Evolutionary conservation across 2,888 invertebrate species (phyloP).

Genomic region (Campopleginae sp.): DNA sequence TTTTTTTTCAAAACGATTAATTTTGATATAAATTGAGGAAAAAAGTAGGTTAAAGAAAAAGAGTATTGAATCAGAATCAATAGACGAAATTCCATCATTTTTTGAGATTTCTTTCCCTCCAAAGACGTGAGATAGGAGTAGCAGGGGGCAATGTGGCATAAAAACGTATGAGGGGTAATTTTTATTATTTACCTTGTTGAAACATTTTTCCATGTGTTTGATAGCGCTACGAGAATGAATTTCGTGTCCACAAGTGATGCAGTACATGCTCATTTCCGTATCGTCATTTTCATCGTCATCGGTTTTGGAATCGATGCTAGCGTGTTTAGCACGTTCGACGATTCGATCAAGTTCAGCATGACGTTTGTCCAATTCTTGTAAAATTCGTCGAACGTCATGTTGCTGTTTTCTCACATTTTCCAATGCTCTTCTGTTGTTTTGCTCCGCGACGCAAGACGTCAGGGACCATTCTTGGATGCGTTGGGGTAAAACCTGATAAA

Average conservation of each 20-base stretch:
- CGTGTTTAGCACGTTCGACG: constrained; percentile 91
- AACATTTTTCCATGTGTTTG: constrained; percentile 99
- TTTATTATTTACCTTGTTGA: constrained; percentile 89
- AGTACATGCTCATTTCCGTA: constrained; percentile 93
- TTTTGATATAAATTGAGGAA: too few species aligned
- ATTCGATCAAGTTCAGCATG: constrained; percentile 92
- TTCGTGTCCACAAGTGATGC: constrained; percentile 98
- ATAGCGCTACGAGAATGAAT: constrained; percentile 96
- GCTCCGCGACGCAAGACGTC: constrained; percentile 94
- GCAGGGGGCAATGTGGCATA: neutral
- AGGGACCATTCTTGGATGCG: constrained; percentile 97
- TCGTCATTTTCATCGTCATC: constrained; percentile 88
- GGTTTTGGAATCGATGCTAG: constrained; percentile 87
- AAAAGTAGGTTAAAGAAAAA: too few species aligned
- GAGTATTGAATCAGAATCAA: too few species aligned
- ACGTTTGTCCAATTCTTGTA: constrained; percentile 92
- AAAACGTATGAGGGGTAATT: neutral
- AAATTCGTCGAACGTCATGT: constrained; percentile 90
- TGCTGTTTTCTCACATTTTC: constrained; percentile 92
- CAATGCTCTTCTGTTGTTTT: constrained; percentile 89
- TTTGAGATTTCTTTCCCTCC: neutral
- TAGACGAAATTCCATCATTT: neutral
- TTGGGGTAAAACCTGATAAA: constrained; percentile 94
- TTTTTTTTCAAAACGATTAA: too few species aligned
- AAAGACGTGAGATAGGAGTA: neutral